Percentiles rank a stretch among this genome's conserved stretches.
phyloP scores from a whole-genome alignment of 2,888 invertebrate species.

The Pyrocoelia pectoralis region DNA sequence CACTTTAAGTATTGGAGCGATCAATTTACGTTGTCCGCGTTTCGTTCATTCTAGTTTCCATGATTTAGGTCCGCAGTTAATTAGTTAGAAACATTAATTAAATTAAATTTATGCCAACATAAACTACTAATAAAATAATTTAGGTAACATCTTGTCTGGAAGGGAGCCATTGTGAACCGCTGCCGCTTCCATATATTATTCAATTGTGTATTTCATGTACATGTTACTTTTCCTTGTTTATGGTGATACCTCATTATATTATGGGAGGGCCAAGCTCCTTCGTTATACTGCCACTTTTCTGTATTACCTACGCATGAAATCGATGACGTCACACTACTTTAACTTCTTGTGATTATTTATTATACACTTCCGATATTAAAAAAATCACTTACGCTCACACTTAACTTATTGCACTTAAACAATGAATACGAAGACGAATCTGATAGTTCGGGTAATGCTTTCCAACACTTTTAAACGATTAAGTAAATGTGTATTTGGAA shows the following conservation, averaged over 20 bases:
- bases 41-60: conserved; percentile 25
- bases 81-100: conserved; percentile 41
- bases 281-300: conserved; percentile 41
- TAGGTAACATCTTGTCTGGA: conserved; percentile 38
- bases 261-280: conserved; percentile 32
- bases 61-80: conserved; percentile 38
- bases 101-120: conserved; percentile 40
- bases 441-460: too few relatives aligned
- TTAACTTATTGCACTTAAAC: too few relatives aligned
- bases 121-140: conserved; percentile 41
- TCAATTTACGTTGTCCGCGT: conserved; percentile 31
- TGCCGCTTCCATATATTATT: conserved; percentile 43
- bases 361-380: background rate
- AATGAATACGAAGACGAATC: too few relatives aligned
- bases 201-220: conserved; percentile 41
- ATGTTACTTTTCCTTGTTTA: conserved; percentile 39
- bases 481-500: too few relatives aligned
- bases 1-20: conserved; percentile 54
- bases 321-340: conserved; percentile 16
- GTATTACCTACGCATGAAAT: conserved; percentile 37
- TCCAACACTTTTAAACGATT: too few relatives aligned
- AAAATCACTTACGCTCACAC: too few relatives aligned
- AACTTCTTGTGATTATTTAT: conserved; percentile 8
- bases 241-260: conserved; percentile 43
- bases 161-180: conserved; percentile 33